Base-by-base conservation (phyloP, 2,797 vertebrate genomes). In the Luscinia luscinia region DNA sequence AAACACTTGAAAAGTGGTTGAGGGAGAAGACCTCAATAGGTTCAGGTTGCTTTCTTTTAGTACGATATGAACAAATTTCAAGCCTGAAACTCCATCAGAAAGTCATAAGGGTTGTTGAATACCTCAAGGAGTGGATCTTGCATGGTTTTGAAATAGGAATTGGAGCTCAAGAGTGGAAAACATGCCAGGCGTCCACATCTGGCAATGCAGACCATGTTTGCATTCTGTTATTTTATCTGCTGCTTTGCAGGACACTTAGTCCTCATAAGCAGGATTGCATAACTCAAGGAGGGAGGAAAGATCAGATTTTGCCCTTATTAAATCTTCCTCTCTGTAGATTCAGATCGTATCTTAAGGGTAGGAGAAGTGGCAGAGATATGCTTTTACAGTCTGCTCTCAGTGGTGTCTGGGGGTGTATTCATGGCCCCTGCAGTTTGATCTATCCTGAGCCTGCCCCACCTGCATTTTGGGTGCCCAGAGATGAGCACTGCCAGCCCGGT, bases 161-260 rank as follows among this genome's bases (percentile, higher is more conserved):
- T 20, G 4, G 86, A 94, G 76, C 87, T 74, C 43, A 55, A 80
- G 68, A 92, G 49, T 57, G 52, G 46, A 96, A 85, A 85, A 70
- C 0, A 0, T 81, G 62, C 78, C 90, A 96, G 86, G 51, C 21
- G 0, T 94, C 82, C 95, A 88, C 87, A 96, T 95, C 88, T 95
- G 94, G 86, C 4, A 2, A 16, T 54, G 75, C 46, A 46, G 69
- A 62, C 57, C 46, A 0, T 23, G 30, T 61, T 80, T 11, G 3
- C 69, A n/a, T 36, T 22, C 27, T 79, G 61, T 83, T 92, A 62
- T 45, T 93, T 91, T 92, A 77, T 91, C 87, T 93, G 57, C 52
- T 85, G 52, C 51, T 89, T 91, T 86, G 83, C 16, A 2, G 90
- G 84, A 92, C 88, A 78, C 90, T 77, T 36, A 61, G 92, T 94